phyloP scores from a whole-genome alignment of 1,140 invertebrate species.

The Lucilia cuprina region DNA sequence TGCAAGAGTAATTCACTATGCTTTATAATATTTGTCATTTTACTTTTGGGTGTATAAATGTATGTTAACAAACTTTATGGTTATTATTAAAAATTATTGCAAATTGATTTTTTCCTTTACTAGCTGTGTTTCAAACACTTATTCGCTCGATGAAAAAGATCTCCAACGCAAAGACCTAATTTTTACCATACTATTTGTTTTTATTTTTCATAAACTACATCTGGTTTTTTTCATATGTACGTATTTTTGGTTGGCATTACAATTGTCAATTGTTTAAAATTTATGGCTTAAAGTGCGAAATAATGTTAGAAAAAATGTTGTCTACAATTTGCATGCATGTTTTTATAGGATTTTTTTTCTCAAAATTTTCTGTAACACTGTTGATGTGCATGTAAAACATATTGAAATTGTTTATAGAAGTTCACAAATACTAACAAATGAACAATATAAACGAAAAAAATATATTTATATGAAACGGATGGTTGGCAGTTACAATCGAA shows the following conservation, averaged over 20 bases:
- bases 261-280: conserved; percentile 35
- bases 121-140: background rate
- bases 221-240: background rate
- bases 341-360: background rate
- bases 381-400: conserved; percentile 12
- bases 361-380: background rate
- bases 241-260: conserved; percentile 8
- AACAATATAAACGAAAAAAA: background rate
- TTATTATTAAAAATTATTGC: conserved; percentile 33
- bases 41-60: conserved; percentile 2
- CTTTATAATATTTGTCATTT: conserved; percentile 33
- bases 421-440: background rate
- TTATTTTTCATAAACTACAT: background rate
- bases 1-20: background rate
- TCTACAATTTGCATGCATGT: background rate
- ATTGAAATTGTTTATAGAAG: background rate
- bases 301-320: conserved; percentile 25
- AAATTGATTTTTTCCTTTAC: conserved; percentile 10
- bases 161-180: conserved; percentile 24
- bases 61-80: conserved; percentile 27
- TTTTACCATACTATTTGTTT: background rate
- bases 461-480: background rate
- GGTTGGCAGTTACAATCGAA: background rate
- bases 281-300: conserved; percentile 33
- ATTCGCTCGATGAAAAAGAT: background rate